Conservation (phyloP, 2,113 vertebrate species). For the Triplophysa dalaica region DNA sequence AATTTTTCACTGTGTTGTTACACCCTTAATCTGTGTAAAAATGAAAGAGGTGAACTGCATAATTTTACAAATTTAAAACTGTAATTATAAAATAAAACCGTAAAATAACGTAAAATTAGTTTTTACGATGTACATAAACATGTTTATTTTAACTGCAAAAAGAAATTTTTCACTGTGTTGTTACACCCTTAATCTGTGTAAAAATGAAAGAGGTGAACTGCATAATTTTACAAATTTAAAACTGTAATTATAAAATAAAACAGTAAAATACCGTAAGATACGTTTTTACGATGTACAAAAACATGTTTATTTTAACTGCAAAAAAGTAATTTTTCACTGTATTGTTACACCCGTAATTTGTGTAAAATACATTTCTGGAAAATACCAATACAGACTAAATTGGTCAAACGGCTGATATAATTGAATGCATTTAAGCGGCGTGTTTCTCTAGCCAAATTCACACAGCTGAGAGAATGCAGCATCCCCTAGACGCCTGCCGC, state of each 20-base stretch:
- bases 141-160: not conserved
- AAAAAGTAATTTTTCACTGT: not conserved
- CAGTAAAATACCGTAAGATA: too few relatives aligned
- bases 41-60: not conserved
- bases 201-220: not conserved
- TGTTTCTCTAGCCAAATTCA: constrained; percentile 12
- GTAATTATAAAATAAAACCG: too few relatives aligned
- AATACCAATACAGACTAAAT: not conserved
- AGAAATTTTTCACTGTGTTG: not conserved
- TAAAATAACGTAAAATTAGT: too few relatives aligned
- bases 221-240: not conserved
- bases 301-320: not conserved
- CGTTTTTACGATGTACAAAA: not conserved
- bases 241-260: too few relatives aligned
- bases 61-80: not conserved
- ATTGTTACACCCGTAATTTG: not conserved
- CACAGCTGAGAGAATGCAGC: constrained; percentile 10
- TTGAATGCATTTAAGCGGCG: not conserved
- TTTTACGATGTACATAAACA: not conserved
- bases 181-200: not conserved
- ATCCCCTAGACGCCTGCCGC: not conserved
- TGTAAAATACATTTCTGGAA: not conserved
- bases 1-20: not conserved
- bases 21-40: not conserved
- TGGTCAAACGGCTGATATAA: constrained; percentile 15